A percentile compares a stretch with the other conserved stretches of the same genome.
phyloP scores from a whole-genome alignment of 2,888 invertebrate genomes.

The Cylloceria caligata region DNA sequence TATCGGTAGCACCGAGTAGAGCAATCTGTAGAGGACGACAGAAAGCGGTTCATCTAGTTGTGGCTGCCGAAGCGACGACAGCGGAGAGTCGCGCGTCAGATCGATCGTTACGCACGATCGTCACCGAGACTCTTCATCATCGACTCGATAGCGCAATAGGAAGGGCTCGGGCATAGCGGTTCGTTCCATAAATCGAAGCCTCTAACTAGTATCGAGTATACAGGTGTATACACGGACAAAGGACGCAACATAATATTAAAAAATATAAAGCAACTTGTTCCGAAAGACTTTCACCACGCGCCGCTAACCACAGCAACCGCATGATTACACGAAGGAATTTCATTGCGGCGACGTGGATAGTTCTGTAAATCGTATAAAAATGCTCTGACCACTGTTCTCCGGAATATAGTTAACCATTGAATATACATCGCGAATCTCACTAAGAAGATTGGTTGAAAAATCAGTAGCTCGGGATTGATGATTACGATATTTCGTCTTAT shows the following conservation, averaged over 20 bases:
- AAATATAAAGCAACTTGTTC: slow-evolving; percentile 10
- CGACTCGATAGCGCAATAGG: too few species aligned
- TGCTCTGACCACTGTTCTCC: slow-evolving; percentile 4
- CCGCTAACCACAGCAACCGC: slow-evolving; percentile 23
- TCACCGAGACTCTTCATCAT: not conserved
- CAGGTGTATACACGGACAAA: slow-evolving; percentile 4
- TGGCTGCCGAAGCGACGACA: slow-evolving; percentile 20
- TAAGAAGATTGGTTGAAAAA: slow-evolving; percentile 1
- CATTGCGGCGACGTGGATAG: slow-evolving; percentile 42
- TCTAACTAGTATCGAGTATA: not conserved
- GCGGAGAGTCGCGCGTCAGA: not conserved
- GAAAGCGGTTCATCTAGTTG: slow-evolving; percentile 26
- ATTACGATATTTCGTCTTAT: not conserved
- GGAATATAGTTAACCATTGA: not conserved
- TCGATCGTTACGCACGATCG: slow-evolving; percentile 41
- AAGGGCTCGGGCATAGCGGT: not conserved
- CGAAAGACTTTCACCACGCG: slow-evolving; percentile 61
- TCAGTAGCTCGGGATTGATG: not conserved
- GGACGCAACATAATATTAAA: slow-evolving; percentile 6
- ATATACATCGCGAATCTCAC: not conserved
- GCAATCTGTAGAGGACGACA: slow-evolving; percentile 87
- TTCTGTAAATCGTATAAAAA: slow-evolving; percentile 12
- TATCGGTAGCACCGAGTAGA: slow-evolving; percentile 97
- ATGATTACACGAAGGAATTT: slow-evolving; percentile 45
- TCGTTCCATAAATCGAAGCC: not conserved